These are phyloP conservation scores for Limnephilus lunatus DNA, from an alignment of 2,888 invertebrate genomes.

Conservation along the genomic window DNA sequence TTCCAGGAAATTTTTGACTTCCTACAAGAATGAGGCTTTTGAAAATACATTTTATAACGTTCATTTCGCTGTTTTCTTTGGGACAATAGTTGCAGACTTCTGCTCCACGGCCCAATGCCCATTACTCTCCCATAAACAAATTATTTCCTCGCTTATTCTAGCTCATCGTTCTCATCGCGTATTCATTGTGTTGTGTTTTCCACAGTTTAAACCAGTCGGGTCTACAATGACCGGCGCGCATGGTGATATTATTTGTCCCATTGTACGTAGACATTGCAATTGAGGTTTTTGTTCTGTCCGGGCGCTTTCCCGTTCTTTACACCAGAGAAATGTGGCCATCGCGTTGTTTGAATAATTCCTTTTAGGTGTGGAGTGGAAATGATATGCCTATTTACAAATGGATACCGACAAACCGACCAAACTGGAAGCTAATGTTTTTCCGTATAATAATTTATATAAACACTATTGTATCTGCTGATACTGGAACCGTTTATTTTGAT, in stretches of 20 bases:
- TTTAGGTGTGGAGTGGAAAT: neutral
- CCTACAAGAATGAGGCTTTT: neutral
- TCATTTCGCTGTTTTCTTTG: neutral
- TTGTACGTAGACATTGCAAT: constrained; percentile 46
- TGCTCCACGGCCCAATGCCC: neutral
- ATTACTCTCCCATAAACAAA: neutral
- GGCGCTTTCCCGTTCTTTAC: constrained; percentile 41
- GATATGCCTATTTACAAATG: neutral
- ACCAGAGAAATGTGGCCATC: constrained; percentile 6
- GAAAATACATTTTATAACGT: neutral
- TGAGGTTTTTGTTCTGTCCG: constrained; percentile 27
- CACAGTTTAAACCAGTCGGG: constrained; percentile 25
- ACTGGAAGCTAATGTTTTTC: neutral
- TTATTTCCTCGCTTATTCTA: constrained; percentile 37
- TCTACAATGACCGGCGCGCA: constrained; percentile 34
- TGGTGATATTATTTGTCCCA: constrained; percentile 47
- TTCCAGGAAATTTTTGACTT: too few relatives aligned
- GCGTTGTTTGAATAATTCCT: constrained; percentile 33
- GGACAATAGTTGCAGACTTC: neutral
- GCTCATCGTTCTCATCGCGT: constrained; percentile 48
- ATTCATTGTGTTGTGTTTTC: constrained; percentile 38
- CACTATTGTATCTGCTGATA: neutral
- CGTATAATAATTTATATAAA: neutral
- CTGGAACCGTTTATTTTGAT: neutral
- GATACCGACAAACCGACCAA: neutral